These are phyloP conservation scores for Pseudorectes ferrugineus DNA, from an alignment of 2,113 vertebrate genomes.

Conservation along the genomic window DNA sequence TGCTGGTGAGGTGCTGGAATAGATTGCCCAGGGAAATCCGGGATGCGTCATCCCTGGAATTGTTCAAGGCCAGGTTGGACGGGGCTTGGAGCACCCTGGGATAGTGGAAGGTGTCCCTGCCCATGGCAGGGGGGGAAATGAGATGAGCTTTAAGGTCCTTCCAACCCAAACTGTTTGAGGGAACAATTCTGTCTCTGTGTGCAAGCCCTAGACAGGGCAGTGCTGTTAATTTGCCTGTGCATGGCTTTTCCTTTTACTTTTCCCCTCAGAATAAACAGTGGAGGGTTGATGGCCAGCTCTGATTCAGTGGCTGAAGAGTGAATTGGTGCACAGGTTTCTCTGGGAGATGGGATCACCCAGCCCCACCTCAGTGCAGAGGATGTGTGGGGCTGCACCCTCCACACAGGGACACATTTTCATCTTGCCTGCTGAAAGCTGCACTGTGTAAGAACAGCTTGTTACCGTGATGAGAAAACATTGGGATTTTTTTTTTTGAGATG, in stretches of 20 bases:
- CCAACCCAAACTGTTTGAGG: neutral
- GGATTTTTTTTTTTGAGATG: neutral
- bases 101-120: neutral
- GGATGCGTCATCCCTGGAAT: neutral
- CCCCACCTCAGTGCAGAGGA: neutral
- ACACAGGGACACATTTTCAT: rapidly evolving
- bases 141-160: neutral
- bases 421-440: neutral
- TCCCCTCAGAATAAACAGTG: neutral
- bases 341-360: neutral
- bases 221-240: neutral
- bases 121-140: neutral
- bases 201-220: neutral
- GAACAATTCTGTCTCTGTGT: neutral
- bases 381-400: neutral
- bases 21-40: rapidly evolving
- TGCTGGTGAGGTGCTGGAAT: neutral
- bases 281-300: neutral
- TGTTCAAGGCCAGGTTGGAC: rapidly evolving
- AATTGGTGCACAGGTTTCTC: neutral
- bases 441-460: neutral
- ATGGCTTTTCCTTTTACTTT: neutral
- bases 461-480: neutral
- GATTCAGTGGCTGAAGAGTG: neutral
- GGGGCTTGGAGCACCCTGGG: neutral